These are phyloP conservation scores for Rafetus swinhoei DNA, from an alignment of 2,113 vertebrate species.

Conservation along the genomic window DNA sequence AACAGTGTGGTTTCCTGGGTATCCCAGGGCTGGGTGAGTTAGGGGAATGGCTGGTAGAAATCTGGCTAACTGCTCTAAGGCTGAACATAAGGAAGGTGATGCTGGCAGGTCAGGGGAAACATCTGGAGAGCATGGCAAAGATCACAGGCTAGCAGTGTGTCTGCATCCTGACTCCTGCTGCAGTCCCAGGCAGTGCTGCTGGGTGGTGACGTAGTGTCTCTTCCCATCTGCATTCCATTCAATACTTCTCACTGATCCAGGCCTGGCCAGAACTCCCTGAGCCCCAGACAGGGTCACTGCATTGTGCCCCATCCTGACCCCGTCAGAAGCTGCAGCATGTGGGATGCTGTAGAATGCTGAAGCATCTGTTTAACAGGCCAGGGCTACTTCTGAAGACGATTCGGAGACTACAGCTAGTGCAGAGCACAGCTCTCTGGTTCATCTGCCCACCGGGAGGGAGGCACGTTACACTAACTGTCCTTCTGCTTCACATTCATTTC, in stretches of 20 bases:
- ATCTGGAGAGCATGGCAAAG: neutral
- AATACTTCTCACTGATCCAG: neutral
- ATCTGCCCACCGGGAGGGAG: neutral
- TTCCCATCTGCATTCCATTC: neutral
- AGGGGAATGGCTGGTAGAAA: neutral
- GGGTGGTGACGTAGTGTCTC: neutral
- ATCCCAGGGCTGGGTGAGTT: neutral
- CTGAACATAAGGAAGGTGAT: neutral
- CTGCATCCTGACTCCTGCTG: neutral
- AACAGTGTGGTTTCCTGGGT: neutral
- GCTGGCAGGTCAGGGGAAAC: neutral
- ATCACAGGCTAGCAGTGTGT: neutral
- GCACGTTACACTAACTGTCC: neutral
- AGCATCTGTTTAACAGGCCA: neutral
- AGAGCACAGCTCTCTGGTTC: neutral
- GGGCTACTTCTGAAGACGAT: neutral
- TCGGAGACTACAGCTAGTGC: neutral
- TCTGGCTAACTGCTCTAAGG: neutral
- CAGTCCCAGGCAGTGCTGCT: neutral
- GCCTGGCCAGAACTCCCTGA: neutral
- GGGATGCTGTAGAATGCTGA: neutral
- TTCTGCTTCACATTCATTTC: neutral
- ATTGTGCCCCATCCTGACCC: neutral
- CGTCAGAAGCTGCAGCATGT: too few relatives aligned
- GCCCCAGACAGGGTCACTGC: neutral